Conservation (phyloP, 2,888 invertebrate genomes). For the Drosophila paranaensis region DNA sequence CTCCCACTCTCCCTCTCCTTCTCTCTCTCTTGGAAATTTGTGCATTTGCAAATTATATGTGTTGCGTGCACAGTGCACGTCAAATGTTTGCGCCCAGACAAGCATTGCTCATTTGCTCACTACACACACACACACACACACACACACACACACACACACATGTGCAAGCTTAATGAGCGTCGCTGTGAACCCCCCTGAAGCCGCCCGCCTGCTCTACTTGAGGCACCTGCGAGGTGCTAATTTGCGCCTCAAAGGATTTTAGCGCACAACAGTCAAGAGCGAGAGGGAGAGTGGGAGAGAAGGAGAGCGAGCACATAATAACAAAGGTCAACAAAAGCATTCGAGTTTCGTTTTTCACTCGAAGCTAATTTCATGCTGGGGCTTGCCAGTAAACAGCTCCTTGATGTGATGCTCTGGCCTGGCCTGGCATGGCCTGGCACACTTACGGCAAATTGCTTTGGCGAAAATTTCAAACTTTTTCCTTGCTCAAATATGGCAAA, state of each 20-base stretch:
- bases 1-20: not conserved
- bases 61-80: constrained; percentile 46
- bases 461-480: too few relatives aligned
- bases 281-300: not conserved
- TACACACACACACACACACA: too few relatives aligned
- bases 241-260: constrained; percentile 78
- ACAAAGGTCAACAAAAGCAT: constrained; percentile 53
- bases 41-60: constrained; percentile 55
- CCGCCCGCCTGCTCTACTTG: constrained; percentile 9
- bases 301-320: constrained; percentile 23
- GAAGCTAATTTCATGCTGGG: constrained; percentile 8
- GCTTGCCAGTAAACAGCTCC: constrained; percentile 9
- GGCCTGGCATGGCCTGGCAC: not conserved
- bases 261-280: constrained; percentile 30
- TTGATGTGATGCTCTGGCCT: not conserved
- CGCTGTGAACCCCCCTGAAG: not conserved
- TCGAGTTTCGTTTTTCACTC: constrained; percentile 24
- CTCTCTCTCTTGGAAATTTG: constrained; percentile 40
- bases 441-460: not conserved
- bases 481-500: too few relatives aligned
- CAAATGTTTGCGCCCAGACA: constrained; percentile 68
- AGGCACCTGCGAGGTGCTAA: constrained; percentile 75
- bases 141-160: constrained; percentile 11
- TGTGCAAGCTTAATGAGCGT: constrained; percentile 42
- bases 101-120: constrained; percentile 69